Base-by-base conservation (phyloP, 2,113 vertebrate species). In the Scatophagus argus region DNA sequence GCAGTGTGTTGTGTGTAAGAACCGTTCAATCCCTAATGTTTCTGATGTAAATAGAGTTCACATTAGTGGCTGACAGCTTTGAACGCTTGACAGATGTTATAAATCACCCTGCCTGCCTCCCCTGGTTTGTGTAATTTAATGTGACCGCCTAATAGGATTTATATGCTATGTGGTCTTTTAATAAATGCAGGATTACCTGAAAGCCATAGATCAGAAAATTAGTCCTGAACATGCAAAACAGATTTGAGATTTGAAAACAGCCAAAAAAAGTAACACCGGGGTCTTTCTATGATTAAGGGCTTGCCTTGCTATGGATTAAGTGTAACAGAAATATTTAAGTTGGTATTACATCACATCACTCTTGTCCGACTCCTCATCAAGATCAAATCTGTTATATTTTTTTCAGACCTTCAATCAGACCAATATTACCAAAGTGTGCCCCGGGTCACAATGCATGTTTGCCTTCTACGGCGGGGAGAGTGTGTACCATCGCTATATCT, bases 401-500 rank as follows among this genome's bases (percentile, higher is more conserved):
- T 34, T 85, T 58, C 94, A 99, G 98, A 95, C 92, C 54, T 99
- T 99, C 91, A 95, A 93, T 77, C 90, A 93, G 65, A 96, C 94
- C 71, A 95, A 95, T 14, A 88, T 98, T 68, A 94, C 94, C 85
- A 96, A 89, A 86, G 76, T 91, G 69, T 99, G 98, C 77, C 95
- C 95, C 0, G 95, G 96, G 3, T 94, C 97, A 56, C 96, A 95
- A 67, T 99, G 98, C 86, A 95, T 94, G 74, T 99, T 99, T 87
- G 96, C 96, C 75, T 97, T 95, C 93, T 99, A 99, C 8, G 97
- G 97, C 0, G 97, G 96, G 62, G 96, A 97, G 91, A 95, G 92
- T 56, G 39, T 96, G 63, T 98, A 97, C 88, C 95, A 98, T 85
- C 94, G 92, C 39, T 95, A 98, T 87, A 95, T 97, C 91, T 71